These are phyloP conservation scores for Pseudolycoriella hygida DNA, from an alignment of 2,888 invertebrate species.

Conservation along the genomic window DNA sequence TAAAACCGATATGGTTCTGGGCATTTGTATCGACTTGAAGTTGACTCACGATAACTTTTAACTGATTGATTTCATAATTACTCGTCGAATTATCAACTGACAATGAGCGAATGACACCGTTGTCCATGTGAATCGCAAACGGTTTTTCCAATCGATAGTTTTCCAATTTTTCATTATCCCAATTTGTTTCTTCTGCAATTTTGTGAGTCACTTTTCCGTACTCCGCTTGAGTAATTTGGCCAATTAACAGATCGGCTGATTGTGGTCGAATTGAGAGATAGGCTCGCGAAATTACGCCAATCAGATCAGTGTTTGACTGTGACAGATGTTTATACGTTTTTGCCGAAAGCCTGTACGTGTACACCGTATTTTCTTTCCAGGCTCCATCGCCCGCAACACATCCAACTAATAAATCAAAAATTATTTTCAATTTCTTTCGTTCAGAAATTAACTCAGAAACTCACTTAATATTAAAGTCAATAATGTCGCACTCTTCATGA, in stretches of 20 bases:
- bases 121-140: constrained; percentile 40
- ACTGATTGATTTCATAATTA: constrained; percentile 48
- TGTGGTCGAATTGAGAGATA: constrained; percentile 35
- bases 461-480: too few relatives aligned
- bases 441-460: too few relatives aligned
- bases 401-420: constrained; percentile 20
- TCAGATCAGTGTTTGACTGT: constrained; percentile 34
- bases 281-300: constrained; percentile 36
- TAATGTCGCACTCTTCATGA: too few relatives aligned
- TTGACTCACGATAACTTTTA: constrained; percentile 49
- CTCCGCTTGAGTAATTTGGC: constrained; percentile 31
- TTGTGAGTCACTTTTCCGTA: constrained; percentile 36
- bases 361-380: constrained; percentile 39
- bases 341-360: constrained; percentile 38
- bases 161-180: constrained; percentile 33
- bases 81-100: constrained; percentile 34
- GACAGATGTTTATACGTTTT: constrained; percentile 40
- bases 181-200: constrained; percentile 31
- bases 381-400: constrained; percentile 23
- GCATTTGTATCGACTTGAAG: constrained; percentile 49
- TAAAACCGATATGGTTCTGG: constrained; percentile 32
- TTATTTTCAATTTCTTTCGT: too few relatives aligned
- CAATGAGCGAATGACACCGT: constrained; percentile 41
- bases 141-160: constrained; percentile 36
- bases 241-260: constrained; percentile 31